Base-by-base conservation (phyloP, 2,797 vertebrate genomes). In the Varecia variegata region DNA sequence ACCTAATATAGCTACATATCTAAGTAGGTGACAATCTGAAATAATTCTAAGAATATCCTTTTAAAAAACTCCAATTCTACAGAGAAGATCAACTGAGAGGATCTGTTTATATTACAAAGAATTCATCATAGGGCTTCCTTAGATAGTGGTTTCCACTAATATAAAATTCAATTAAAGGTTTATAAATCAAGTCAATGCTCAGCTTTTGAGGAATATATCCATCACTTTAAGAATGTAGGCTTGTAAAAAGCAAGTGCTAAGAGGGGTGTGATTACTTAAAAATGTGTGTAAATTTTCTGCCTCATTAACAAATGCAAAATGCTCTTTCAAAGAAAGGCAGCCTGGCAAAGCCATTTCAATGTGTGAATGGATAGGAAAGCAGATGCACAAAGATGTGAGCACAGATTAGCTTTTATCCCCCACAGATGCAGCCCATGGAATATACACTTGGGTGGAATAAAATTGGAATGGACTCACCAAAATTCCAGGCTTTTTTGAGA, bases 131-230 rank as follows among this genome's bases (percentile, higher is more conserved):
- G 50, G n/a, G 13, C 12, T 89, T 67, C 56, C 70, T 79, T 32
- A 71, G 90, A 67, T 23, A 74, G 2, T 35, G 7, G 10, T 92
- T 38, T 71, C 87, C 88, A 62, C 15, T 85, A 81, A 90, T 23
- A 79, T 20, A 62, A 68, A 77, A 92, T 85, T 73, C 58, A 45
- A 52, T 54, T 45, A 60, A 70, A 77, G 23, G 17, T 76, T 94
- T 68, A 50, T 73, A 93, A 82, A 81, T 73, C 35, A 92, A 90
- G 73, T 70, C 8, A 7, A 32, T 68, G 18, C n/a, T 23, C 60
- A 45, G 45, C 88, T 95, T 97, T 96, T 93, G 50, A 94, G 94
- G 95, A 96, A 88, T 40, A 83, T 21, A 74, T 9, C 32, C 56
- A 54, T 84, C 25, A 58, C 80, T 67, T 81, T 67, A 77, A 96